Percentiles rank a stretch among this genome's conserved stretches.
Evolutionary conservation across 92 coral and sea anemone species (phyloP).

Genomic region (Metridium senile): DNA sequence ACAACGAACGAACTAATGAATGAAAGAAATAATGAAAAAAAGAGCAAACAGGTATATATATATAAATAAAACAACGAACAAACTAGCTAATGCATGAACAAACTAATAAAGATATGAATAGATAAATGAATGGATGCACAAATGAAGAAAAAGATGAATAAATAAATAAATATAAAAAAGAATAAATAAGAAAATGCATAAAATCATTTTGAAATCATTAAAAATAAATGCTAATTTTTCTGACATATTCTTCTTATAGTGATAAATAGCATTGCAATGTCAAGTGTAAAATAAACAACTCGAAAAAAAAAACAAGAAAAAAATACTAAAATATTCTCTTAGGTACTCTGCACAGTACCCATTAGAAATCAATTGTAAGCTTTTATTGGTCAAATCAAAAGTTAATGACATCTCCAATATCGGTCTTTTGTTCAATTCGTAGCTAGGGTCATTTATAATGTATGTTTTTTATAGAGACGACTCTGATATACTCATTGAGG

Average conservation of each 20-base stretch:
- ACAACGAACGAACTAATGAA: neutral
- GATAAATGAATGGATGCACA: neutral
- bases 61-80: neutral
- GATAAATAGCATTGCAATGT: neutral
- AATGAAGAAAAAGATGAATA: neutral
- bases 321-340: neutral
- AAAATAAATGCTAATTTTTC: neutral
- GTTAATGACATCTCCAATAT: neutral
- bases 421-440: neutral
- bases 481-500: neutral
- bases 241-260: neutral
- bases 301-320: neutral
- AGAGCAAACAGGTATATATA: neutral
- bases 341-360: neutral
- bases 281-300: neutral
- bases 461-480: neutral
- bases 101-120: neutral
- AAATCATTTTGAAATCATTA: neutral
- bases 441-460: neutral
- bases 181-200: neutral
- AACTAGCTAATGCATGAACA: neutral
- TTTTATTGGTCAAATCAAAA: slow-evolving; percentile 1
- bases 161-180: neutral
- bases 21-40: neutral
- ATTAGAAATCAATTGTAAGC: no score